Base-by-base conservation (phyloP, 2,113 vertebrate species). In the Gallinago undulata region DNA sequence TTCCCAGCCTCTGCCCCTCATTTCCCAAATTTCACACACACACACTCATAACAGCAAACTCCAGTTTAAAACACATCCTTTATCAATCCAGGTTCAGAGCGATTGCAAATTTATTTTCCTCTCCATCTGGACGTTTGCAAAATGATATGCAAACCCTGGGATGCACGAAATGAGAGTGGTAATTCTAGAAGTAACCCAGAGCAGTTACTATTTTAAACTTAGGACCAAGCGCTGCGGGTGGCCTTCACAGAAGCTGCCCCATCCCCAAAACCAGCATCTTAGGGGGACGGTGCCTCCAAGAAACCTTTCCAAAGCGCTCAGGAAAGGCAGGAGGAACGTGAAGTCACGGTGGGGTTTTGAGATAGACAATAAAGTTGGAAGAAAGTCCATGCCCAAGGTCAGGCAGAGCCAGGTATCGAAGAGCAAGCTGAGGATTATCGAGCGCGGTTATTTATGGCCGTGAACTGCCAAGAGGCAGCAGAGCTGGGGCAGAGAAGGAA, bases 241-340 rank as follows among this genome's bases (percentile, higher is more conserved):
- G 9, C 41, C 64, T 27, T 22, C 55, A 7, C 47, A 74, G 59
- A 28, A 59, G 41, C 77, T 31, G 84, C 30, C 57, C 87, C 56
- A 15, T 22, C 64, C 50, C 51, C 55, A 76, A 19, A 57, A 15
- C 0, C 70, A 56, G 55, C n/a, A 6, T 1, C 3, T 59, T 31
- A 7, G 0, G 13, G 33, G 6, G 66, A 48, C 70, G 48, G 60
- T 72, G 62, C 22, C 12, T 4, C 19, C 43, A 28, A 3, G 1
- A n/a, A 60, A 76, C 7, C 53, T 28, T 23, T 31, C 67, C 21
- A 6, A 63, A 6, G n/a, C 4, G 13, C 23, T 7, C n/a, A 28
- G 84, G 2, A 15, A 21, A 4, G 6, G 2, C 55, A 19, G 55
- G 55, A n/a, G 0, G 47, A 12, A 23, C 0, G 2, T 1, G 56